phyloP scores from a whole-genome alignment of 2,797 vertebrate species.

The Agapornis canus region DNA sequence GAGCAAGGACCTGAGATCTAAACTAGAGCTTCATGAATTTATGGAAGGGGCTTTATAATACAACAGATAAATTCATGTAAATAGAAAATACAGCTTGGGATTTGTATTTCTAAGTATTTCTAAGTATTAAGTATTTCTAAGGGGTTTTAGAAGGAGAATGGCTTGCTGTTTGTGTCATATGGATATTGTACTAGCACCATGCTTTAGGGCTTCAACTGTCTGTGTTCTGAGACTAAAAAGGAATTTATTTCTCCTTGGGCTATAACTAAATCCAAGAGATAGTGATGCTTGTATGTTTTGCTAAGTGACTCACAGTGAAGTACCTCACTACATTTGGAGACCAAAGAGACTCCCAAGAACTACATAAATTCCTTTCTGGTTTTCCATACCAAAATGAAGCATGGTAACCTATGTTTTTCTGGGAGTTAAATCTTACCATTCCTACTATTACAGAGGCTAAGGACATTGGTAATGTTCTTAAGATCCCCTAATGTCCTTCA shows the following conservation, averaged over 20 bases:
- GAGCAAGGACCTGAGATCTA: neutral
- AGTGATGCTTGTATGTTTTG: neutral
- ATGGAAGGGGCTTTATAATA: neutral
- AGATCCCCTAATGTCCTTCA: neutral
- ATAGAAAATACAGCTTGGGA: neutral
- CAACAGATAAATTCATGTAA: neutral
- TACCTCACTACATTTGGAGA: neutral
- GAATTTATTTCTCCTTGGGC: neutral
- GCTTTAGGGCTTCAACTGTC: neutral
- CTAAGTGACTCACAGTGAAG: neutral
- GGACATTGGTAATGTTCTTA: rapidly evolving
- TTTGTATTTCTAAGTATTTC: neutral
- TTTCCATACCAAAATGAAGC: neutral
- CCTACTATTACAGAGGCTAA: neutral
- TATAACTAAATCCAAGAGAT: neutral
- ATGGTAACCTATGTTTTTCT: neutral
- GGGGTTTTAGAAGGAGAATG: neutral
- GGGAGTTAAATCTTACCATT: neutral
- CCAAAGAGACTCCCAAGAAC: neutral
- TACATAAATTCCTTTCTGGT: neutral
- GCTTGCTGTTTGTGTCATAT: neutral
- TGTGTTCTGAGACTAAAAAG: neutral
- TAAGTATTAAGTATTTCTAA: neutral
- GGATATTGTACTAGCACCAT: neutral
- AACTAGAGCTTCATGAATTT: neutral